A percentile compares a stretch with the other conserved stretches of the same genome.
These are phyloP conservation scores for Hylaeus anthracinus DNA, from an alignment of 1,140 invertebrate genomes.

Conservation along the genomic window DNA sequence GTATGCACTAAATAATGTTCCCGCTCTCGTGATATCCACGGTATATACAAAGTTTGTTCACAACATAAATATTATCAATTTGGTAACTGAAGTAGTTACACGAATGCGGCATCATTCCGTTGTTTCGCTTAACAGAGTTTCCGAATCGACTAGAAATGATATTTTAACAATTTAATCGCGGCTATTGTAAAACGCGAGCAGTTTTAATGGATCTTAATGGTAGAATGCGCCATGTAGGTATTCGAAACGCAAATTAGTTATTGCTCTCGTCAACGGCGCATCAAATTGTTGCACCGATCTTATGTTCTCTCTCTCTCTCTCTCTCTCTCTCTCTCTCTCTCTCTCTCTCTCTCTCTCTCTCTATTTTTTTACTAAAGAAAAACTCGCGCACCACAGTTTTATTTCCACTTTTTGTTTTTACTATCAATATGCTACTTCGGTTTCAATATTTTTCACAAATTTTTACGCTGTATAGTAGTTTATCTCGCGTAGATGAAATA, in stretches of 20 bases:
- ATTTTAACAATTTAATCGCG: background rate
- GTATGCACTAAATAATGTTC: background rate
- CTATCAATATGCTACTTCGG: background rate
- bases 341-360: background rate
- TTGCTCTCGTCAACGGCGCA: background rate
- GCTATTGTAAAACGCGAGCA: too few relatives aligned
- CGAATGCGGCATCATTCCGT: background rate
- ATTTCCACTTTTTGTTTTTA: background rate
- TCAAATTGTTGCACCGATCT: constrained; percentile 6
- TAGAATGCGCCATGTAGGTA: too few relatives aligned
- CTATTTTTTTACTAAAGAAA: background rate
- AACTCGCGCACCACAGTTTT: background rate
- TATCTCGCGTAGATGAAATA: background rate
- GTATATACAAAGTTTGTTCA: background rate
- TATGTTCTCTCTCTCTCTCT: too few relatives aligned
- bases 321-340: too few relatives aligned
- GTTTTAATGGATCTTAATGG: background rate
- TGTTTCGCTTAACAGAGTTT: constrained; percentile 29
- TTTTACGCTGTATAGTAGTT: background rate
- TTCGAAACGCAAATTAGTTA: background rate
- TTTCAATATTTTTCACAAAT: too few relatives aligned
- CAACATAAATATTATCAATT: constrained; percentile 26
- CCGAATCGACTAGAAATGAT: background rate
- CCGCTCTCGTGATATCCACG: background rate
- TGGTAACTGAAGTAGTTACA: background rate